Evolutionary conservation across 2,797 vertebrate genomes (phyloP).

Genomic region (Halcyon smyrnensis): DNA sequence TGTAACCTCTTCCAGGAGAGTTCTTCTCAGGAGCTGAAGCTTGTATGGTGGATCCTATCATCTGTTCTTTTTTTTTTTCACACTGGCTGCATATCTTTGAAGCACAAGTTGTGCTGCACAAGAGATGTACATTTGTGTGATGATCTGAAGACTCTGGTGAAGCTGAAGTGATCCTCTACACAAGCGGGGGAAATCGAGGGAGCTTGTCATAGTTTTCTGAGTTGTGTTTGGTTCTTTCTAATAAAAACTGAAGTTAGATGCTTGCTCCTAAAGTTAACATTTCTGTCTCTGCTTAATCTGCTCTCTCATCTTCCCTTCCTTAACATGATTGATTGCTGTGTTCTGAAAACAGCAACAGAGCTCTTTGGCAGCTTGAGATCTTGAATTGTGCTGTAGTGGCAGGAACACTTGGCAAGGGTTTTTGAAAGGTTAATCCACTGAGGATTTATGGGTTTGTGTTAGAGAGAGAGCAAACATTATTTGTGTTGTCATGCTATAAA

Average conservation of each 20-base stretch:
- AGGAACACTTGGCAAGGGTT: slow-evolving; percentile 64
- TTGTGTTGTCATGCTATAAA: slow-evolving; percentile 56
- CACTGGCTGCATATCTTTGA: not conserved
- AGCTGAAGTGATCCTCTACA: not conserved
- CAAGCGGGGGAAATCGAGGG: not conserved
- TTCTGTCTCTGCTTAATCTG: slow-evolving; percentile 46
- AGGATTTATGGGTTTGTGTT: slow-evolving; percentile 64
- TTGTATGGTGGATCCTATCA: not conserved
- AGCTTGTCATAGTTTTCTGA: not conserved
- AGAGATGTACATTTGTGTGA: not conserved
- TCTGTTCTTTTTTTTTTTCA: not conserved
- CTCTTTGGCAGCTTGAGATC: slow-evolving; percentile 63
- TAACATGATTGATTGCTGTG: slow-evolving; percentile 58
- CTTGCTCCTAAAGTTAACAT: slow-evolving; percentile 24
- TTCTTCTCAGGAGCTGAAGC: not conserved
- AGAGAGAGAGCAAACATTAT: slow-evolving; percentile 55
- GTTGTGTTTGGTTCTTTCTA: not conserved
- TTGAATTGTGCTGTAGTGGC: slow-evolving; percentile 68
- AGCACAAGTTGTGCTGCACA: not conserved
- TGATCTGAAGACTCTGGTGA: not conserved
- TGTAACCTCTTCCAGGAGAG: not conserved
- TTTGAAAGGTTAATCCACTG: slow-evolving; percentile 66
- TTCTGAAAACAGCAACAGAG: slow-evolving; percentile 61
- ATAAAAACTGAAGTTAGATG: not conserved
- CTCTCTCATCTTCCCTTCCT: slow-evolving; percentile 57